These are phyloP conservation scores for Rhinichthys klamathensis DNA, from an alignment of 2,113 vertebrate genomes.

Conservation along the genomic window DNA sequence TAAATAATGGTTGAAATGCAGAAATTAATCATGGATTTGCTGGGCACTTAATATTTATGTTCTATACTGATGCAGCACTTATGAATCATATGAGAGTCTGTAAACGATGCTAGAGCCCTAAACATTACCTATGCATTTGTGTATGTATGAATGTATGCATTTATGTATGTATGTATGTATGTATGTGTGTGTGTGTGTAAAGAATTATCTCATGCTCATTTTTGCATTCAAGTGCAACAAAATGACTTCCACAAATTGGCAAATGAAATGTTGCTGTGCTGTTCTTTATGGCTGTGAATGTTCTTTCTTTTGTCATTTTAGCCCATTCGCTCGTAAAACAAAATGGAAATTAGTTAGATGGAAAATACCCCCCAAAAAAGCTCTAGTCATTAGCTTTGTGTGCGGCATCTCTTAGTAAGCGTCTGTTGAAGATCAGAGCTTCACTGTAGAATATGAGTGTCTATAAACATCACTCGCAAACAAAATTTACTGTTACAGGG, in stretches of 20 bases:
- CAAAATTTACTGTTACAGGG: slow-evolving; percentile 12
- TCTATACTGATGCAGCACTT: slow-evolving; percentile 8
- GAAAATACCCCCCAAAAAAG: background rate
- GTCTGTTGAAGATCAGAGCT: slow-evolving; percentile 37
- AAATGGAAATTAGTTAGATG: slow-evolving; percentile 23
- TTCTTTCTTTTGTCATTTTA: background rate
- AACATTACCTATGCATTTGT: too few relatives aligned
- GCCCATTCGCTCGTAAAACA: background rate
- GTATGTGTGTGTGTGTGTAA: too few relatives aligned
- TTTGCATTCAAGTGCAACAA: slow-evolving; percentile 6
- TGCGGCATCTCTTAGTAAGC: slow-evolving; percentile 24
- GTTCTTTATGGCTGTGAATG: background rate
- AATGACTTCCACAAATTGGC: background rate
- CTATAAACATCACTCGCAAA: slow-evolving; percentile 33
- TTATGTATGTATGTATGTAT: background rate
- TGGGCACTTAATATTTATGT: slow-evolving; percentile 9
- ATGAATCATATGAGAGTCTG: background rate
- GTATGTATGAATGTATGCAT: background rate
- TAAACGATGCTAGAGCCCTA: too few relatives aligned
- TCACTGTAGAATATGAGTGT: slow-evolving; percentile 7
- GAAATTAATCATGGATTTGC: slow-evolving; percentile 46
- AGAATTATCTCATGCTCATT: background rate
- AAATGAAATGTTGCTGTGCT: background rate
- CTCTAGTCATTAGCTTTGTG: background rate
- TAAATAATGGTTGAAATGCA: slow-evolving; percentile 67